Base-by-base conservation (phyloP, 2,797 vertebrate species). In the Anguilla megastoma region DNA sequence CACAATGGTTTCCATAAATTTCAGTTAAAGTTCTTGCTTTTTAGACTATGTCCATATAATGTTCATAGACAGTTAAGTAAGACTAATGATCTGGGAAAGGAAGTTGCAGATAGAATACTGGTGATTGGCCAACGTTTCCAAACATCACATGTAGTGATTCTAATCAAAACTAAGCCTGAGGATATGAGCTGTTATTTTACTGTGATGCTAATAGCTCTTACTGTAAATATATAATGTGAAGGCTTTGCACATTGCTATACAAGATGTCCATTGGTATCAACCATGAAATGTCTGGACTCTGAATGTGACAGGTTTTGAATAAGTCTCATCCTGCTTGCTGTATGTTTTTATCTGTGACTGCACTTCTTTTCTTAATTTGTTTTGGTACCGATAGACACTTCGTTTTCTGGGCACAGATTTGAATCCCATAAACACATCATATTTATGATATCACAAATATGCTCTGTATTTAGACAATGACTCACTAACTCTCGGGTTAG, bases 91-190 rank as follows among this genome's bases (percentile, higher is more conserved):
- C 41, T 45, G 41, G 41, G 41, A 45, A 45, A 52, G 8, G 50
- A 52, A 52, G 50, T 52, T 52, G 50, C 50, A 52, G 7, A 8
- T 52, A 12, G 50, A 56, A 58, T 58, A 58, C 56, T 58, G 56
- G 16, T 58, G 56, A 58, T 18, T 58, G 56, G 16, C 56, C 54
- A 83, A 82, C 83, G 86, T 16, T 87, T 87, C 45, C 63, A 87
- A 56, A 41, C 76, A 45, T 87, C 45, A 82, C 48, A 14, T 8
- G 60, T 63, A 87, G 86, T 50, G 86, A 83, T 87, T 87, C 24
- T 27, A 63, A 87, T 82, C 86, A 82, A 30, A 63, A 87, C 41
- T 87, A 87, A 87, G 36, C 50, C 80, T 82, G 76, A 82, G 63
- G 54, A 60, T 58, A 14, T 58, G 12, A 16, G 56, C 16, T 16